Evolutionary conservation across 2,888 invertebrate genomes (phyloP).

Genomic region (Cremastinae sp.): DNA sequence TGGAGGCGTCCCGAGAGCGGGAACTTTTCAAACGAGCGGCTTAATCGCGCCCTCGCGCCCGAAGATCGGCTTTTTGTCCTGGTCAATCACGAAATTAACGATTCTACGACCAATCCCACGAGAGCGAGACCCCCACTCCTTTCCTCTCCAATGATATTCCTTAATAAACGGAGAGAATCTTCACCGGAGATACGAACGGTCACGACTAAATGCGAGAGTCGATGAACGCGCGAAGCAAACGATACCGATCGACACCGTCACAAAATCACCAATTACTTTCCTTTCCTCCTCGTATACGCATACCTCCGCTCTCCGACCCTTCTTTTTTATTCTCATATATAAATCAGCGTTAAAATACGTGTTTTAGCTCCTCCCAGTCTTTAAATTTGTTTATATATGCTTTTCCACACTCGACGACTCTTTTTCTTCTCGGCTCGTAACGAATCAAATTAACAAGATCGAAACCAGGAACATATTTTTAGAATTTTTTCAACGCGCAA

Average conservation of each 20-base stretch:
- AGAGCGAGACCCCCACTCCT: neutral
- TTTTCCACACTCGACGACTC: neutral
- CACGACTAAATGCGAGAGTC: neutral
- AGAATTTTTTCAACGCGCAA: neutral
- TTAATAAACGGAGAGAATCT: neutral
- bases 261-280: slow-evolving; percentile 7
- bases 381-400: neutral
- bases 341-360: slow-evolving; percentile 3
- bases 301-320: neutral
- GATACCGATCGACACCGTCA: slow-evolving; percentile 20
- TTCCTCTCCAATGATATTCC: neutral
- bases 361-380: neutral
- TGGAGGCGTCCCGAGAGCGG: slow-evolving; percentile 16
- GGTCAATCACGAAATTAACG: slow-evolving; percentile 60
- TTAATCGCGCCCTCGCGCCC: slow-evolving; percentile 57
- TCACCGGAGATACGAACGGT: neutral
- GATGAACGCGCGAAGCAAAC: slow-evolving; percentile 38
- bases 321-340: neutral
- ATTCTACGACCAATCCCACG: slow-evolving; percentile 42
- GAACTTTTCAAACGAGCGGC: slow-evolving; percentile 54
- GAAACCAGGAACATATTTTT: neutral
- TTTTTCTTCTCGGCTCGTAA: too few species aligned
- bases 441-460: too few species aligned
- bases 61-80: slow-evolving; percentile 55
- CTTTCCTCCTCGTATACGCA: neutral